Base-by-base conservation (phyloP, 2,888 invertebrate species). In the Trichopria drosophilae region DNA sequence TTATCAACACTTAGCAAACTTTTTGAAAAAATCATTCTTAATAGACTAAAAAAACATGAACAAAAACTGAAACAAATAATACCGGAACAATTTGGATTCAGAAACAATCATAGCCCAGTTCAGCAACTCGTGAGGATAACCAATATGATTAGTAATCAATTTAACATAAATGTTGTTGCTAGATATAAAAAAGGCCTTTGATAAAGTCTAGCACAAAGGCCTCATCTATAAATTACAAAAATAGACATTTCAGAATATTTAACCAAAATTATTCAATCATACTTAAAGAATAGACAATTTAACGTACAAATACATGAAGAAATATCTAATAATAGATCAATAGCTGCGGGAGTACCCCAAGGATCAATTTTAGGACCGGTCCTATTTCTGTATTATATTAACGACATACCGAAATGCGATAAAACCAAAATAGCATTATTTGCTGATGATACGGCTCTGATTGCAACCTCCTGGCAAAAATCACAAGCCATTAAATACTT, bases 381-480 rank as follows among this genome's bases (percentile, higher is more conserved):
- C 1, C 18, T 50, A 9, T 50, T 43, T 16, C 26, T 32, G 5
- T 29, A 39, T 9, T 44, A 31, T n/a, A 39, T 34, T 15, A 26
- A 26, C 15, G 32, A 36, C 16, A 12, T 44, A 9, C 39, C 53
- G 4, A 42, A 20, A 24, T 46, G 28, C 6, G n/a, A 41, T 2
- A 34, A n/a, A 7, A 44, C 42, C 1, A 43, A 40, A 29, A 19
- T 26, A 12, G 50, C 41, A 1, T 10, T 51, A 1, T 55, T 37
- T 18, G 51, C 44, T 6, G 54, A 54, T 29, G 51, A 54, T 23
- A 54, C 53, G 0, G 41, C 52, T 1, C 26, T 47, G 10, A 41
- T 42, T 15, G 10, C 40, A 6, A 28, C 41, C 24, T 46, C 46
- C n/a, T 43, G 16, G 23, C 44, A 18, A 7, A 51, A 36, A 35